phyloP scores from a whole-genome alignment of 2,113 vertebrate genomes.

The Chascanopsetta lugubris region DNA sequence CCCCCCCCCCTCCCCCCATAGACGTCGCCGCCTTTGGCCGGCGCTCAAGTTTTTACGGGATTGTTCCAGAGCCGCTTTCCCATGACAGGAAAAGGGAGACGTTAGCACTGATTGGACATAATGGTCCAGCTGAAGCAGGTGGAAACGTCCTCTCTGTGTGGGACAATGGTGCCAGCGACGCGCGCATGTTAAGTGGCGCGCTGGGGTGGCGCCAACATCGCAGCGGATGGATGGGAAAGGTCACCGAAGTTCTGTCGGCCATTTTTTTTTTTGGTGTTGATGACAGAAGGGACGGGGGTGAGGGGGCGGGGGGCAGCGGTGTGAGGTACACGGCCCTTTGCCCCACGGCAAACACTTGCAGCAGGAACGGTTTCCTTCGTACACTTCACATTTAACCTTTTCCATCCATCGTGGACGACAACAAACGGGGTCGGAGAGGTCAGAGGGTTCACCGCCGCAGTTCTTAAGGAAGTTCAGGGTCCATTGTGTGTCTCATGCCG shows the following conservation, averaged over 20 bases:
- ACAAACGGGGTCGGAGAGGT: too few relatives aligned
- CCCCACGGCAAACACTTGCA: background rate
- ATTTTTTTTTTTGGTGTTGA: background rate
- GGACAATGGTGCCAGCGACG: slow-evolving; percentile 61
- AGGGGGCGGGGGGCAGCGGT: background rate
- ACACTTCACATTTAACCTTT: background rate
- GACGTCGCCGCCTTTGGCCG: slow-evolving; percentile 58
- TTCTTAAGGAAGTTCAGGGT: too few relatives aligned
- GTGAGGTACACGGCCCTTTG: background rate
- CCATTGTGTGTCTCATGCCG: too few relatives aligned
- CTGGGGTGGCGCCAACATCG: slow-evolving; percentile 28
- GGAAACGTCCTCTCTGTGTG: slow-evolving; percentile 26
- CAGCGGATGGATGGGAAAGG: slow-evolving; percentile 14
- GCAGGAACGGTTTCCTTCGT: background rate
- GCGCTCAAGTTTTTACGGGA: slow-evolving; percentile 37
- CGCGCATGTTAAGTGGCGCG: slow-evolving; percentile 32
- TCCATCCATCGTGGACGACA: too few relatives aligned
- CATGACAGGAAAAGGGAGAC: slow-evolving; percentile 71
- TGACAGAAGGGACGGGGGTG: background rate
- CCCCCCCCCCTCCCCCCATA: too few relatives aligned
- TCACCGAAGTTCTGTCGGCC: slow-evolving; percentile 14
- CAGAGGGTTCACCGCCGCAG: too few relatives aligned
- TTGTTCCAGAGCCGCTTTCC: slow-evolving; percentile 61
- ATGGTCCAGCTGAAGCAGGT: slow-evolving; percentile 74
- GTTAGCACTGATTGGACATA: slow-evolving; percentile 67